Conservation (phyloP, 1,140 invertebrate genomes). For the Steinernema khuongi region DNA sequence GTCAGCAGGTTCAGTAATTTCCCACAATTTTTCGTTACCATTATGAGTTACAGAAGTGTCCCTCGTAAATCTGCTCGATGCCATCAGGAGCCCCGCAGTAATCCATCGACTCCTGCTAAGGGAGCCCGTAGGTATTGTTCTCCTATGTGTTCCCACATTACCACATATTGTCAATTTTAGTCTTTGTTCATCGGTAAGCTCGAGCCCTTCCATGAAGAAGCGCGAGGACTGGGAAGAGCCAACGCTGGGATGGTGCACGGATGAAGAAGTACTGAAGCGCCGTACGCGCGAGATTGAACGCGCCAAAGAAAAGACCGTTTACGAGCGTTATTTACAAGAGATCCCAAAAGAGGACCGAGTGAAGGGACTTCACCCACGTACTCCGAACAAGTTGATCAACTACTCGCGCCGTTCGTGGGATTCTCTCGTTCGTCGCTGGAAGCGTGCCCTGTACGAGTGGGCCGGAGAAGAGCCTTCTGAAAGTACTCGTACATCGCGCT, state of each 20-base stretch:
- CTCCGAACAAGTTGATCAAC: slow-evolving; percentile 61
- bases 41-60: not conserved
- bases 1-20: too few species aligned
- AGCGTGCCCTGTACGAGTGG: slow-evolving; percentile 40
- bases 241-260: slow-evolving; percentile 44
- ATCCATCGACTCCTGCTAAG: not conserved
- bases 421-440: slow-evolving; percentile 58
- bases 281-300: slow-evolving; percentile 41
- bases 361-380: slow-evolving; percentile 55
- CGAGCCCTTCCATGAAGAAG: slow-evolving; percentile 16
- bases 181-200: not conserved
- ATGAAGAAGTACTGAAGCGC: slow-evolving; percentile 33
- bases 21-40: too few species aligned
- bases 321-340: slow-evolving; percentile 30
- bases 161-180: not conserved
- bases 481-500: slow-evolving; percentile 16
- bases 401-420: slow-evolving; percentile 60
- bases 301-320: slow-evolving; percentile 44
- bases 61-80: not conserved
- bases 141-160: not conserved
- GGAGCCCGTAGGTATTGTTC: not conserved
- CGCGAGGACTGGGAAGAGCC: slow-evolving; percentile 37
- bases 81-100: not conserved
- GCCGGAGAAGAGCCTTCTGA: slow-evolving; percentile 39
- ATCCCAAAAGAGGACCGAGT: slow-evolving; percentile 30